A percentile compares a stretch with the other conserved stretches of the same genome.
These are phyloP conservation scores for Datnioides undecimradiatus DNA, from an alignment of 2,113 vertebrate species.

Conservation along the genomic window DNA sequence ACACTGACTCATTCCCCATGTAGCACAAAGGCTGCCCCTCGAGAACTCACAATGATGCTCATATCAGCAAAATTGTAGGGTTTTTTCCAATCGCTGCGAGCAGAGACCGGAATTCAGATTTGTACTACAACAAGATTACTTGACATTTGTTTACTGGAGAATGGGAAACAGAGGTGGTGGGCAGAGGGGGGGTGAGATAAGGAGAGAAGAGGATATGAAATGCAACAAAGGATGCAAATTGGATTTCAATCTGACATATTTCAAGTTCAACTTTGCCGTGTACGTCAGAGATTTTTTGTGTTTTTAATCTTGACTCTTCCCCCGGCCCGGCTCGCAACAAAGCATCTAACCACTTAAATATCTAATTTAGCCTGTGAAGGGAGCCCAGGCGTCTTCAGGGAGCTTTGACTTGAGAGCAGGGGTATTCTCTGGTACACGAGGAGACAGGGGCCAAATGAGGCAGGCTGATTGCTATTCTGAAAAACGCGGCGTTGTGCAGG, in stretches of 20 bases:
- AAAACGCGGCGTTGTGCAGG: slow-evolving; percentile 35
- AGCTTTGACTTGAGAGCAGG: slow-evolving; percentile 44
- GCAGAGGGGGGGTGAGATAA: neutral
- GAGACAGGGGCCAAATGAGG: slow-evolving; percentile 62
- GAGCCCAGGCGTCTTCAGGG: slow-evolving; percentile 19
- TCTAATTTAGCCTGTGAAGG: slow-evolving; percentile 23
- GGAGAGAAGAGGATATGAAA: slow-evolving; percentile 22
- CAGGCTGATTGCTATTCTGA: slow-evolving; percentile 72
- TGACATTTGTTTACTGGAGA: slow-evolving; percentile 45
- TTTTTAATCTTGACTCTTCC: slow-evolving; percentile 25
- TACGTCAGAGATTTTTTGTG: neutral
- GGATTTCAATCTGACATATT: slow-evolving; percentile 13
- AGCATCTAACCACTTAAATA: slow-evolving; percentile 37
- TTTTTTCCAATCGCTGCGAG: slow-evolving; percentile 28
- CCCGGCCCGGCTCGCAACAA: slow-evolving; percentile 15
- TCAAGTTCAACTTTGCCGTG: slow-evolving; percentile 14
- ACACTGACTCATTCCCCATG: slow-evolving; percentile 33
- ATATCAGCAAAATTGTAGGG: slow-evolving; percentile 48
- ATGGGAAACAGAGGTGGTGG: neutral
- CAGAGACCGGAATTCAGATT: slow-evolving; percentile 38
- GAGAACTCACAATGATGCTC: slow-evolving; percentile 33
- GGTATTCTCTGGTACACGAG: slow-evolving; percentile 27
- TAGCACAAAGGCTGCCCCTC: slow-evolving; percentile 19
- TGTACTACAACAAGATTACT: slow-evolving; percentile 36
- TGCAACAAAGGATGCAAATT: slow-evolving; percentile 20